Base-by-base conservation (phyloP, 2,888 invertebrate species). In the Eupeodes latifasciatus region DNA sequence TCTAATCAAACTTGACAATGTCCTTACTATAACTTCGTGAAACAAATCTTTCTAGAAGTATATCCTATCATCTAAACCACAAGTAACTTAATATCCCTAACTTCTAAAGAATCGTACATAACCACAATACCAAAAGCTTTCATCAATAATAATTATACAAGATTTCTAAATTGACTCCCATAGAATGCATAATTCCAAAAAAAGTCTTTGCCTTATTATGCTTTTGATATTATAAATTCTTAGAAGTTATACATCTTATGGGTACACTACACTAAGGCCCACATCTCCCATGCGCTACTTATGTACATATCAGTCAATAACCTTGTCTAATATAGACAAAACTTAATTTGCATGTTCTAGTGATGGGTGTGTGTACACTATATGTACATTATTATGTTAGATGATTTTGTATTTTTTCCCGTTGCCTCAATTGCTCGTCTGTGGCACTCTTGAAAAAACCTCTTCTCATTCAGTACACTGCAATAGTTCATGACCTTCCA, bases 401-500 rank as follows among this genome's bases (percentile, higher is more conserved):
- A 34, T 57, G 36, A 71, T 40, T 61, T 44, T 72, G 51, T 59
- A 19, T 11, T 19, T 19, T 19, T 77, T 10, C 47, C 51, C 59
- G 16, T 0, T n/a, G 12, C 10, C 40, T 16, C 40, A n/a, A 27
- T 69, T 47, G 11, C 19, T 57, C 14, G 57, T 34, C 57, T 34
- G 12, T 34, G 14, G 6, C n/a, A 14, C 40, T 61, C 12, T 34
- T 61, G 57, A 47, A 27, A 64, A 71, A 71, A 71, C 51, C 40
- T n/a, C 71, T 66, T 67, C 40, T 4, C 61, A 53, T 57, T 27
- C 59, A 47, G 36, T 51, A 19, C 44, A 47, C 67, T 81, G 79
- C 55, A 55, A 44, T 44, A 71, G 79, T 71, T 79, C 86, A 83
- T 76, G 86, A 86, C 86, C 86, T 79, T 75, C 64, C 59, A 19